Conservation (phyloP, 2,797 vertebrate species). For the Cottoperca gobio region DNA sequence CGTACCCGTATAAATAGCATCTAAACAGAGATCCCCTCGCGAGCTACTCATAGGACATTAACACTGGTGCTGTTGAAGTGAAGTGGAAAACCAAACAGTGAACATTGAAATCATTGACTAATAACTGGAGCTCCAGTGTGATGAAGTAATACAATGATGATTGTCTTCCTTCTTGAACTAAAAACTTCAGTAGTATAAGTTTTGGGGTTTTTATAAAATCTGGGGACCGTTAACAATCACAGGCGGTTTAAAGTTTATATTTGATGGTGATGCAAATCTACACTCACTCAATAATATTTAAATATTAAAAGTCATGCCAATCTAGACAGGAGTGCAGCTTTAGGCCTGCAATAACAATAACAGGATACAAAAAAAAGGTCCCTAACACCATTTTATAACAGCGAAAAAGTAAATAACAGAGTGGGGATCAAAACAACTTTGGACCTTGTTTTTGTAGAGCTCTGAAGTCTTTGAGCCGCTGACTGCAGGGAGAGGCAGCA, state of each 20-base stretch:
- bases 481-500: constrained; percentile 10
- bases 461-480: constrained; percentile 5
- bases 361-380: not conserved
- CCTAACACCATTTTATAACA: not conserved
- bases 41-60: too few species aligned
- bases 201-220: not conserved
- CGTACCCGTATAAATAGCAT: too few species aligned
- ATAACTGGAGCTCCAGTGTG: not conserved
- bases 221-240: not conserved
- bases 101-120: too few species aligned
- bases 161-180: not conserved
- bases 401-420: not conserved
- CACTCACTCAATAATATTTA: too few species aligned
- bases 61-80: too few species aligned
- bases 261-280: not conserved
- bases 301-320: not conserved
- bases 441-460: constrained; percentile 13
- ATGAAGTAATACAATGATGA: not conserved
- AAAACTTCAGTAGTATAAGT: constrained; percentile 21
- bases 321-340: not conserved
- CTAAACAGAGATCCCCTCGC: too few species aligned
- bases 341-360: not conserved
- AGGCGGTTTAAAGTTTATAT: constrained; percentile 6
- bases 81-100: too few species aligned
- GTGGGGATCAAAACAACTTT: constrained; percentile 22